Base-by-base conservation (phyloP, 2,888 invertebrate species). In the Agapostemon virescens region DNA sequence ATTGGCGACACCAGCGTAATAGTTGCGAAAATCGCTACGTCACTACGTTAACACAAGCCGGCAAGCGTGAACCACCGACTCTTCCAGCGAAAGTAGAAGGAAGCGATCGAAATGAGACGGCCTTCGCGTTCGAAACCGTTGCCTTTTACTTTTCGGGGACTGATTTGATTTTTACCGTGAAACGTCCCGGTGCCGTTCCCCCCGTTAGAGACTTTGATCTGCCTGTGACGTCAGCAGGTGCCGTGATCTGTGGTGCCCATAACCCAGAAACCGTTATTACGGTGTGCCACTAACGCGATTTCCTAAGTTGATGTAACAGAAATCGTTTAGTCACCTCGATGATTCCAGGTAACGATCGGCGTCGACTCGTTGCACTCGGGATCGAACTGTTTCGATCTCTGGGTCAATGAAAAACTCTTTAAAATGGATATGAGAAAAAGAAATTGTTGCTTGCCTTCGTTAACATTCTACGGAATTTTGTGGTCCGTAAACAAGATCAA, bases 1-100 rank as follows among this genome's bases (percentile, higher is more conserved):
- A 74, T 77, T 4, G 66, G 33, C 74, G 64, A 36, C 67, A 52
- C 68, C 63, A 17, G 58, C 38, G 75, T 71, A 84, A 77, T 70
- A 63, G 13, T 80, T 75, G 72, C 45, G 75, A 79, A 83, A 83
- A 78, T 67, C 20, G 64, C 75, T 55, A 69, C 69, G 82, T 86
- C 79, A 83, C 49, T 69, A 69, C 45, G 63, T 75, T 75, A 81
- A 40, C 58, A 68, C 58, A 68, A 58, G 58, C 67, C 7, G 49
- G n/a, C 55, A 17, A 55, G 68, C 75, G 58, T 63, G 55, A 23
- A 42, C 38, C 71, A 23, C n/a, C n/a, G n/a, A n/a, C n/a, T n/a
- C 55, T 63, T 33, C 45, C 26, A 55, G 81, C 81, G 77, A 82
- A 82, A 81, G 82, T 70, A 64, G 49, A 69, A 33, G 73, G 70